Evolutionary conservation across 2,113 vertebrate species (phyloP).

Genomic region (Sphyrna mokarran): DNA sequence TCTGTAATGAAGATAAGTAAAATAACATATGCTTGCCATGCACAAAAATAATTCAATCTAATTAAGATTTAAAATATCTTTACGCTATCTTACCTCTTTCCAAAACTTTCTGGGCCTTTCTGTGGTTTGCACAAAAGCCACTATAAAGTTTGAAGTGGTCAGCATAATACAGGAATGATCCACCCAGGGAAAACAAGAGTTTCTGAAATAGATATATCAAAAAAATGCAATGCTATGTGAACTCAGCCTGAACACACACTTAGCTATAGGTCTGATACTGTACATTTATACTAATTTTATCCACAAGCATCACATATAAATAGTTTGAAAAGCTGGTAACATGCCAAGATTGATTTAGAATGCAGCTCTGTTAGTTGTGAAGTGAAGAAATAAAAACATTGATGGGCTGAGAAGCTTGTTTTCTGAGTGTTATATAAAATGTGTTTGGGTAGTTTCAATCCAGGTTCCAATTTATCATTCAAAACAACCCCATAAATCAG

Average conservation of each 20-base stretch:
- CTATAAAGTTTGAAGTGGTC: conserved; percentile 98
- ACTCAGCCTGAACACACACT: not conserved
- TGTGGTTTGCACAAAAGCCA: conserved; percentile 95
- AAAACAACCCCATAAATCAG: not conserved
- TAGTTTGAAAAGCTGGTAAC: not conserved
- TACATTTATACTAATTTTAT: not conserved
- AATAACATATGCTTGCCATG: not conserved
- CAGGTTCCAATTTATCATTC: not conserved
- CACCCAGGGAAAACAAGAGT: conserved; percentile 89
- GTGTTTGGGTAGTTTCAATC: not conserved
- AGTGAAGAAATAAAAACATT: not conserved
- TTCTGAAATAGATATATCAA: conserved; percentile 63
- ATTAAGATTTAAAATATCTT: not conserved
- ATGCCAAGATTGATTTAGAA: not conserved
- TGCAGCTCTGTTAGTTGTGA: not conserved
- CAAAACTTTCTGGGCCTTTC: conserved; percentile 95
- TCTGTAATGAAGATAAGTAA: not conserved
- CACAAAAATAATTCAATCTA: not conserved
- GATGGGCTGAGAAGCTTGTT: no score
- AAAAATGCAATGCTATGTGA: not conserved
- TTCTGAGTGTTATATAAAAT: not conserved
- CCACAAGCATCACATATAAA: not conserved
- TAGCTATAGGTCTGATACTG: not conserved
- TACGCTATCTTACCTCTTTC: conserved; percentile 73
- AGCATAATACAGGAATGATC: conserved; percentile 93